Evolutionary conservation across 2,113 vertebrate species (phyloP).

Genomic region (Gymnogyps californianus): DNA sequence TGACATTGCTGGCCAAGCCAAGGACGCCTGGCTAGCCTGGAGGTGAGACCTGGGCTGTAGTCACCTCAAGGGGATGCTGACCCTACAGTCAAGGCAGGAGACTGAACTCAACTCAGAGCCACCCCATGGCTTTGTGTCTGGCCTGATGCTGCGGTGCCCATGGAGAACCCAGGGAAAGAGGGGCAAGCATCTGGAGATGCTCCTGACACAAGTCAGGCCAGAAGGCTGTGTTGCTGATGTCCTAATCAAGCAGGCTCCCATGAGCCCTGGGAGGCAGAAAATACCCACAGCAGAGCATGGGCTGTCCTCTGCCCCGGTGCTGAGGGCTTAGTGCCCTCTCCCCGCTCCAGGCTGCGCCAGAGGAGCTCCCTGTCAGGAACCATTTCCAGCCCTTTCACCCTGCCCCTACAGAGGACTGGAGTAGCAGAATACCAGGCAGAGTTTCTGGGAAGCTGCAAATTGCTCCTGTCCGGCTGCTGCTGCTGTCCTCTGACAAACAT

Average conservation of each 20-base stretch:
- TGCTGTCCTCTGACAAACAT: background rate
- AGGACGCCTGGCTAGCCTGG: background rate
- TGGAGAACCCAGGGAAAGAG: background rate
- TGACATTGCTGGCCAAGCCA: background rate
- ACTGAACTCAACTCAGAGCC: background rate
- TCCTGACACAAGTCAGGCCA: background rate
- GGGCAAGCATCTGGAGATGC: background rate
- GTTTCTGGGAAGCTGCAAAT: background rate
- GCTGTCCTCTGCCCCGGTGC: background rate
- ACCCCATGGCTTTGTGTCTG: background rate
- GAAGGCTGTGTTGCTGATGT: background rate
- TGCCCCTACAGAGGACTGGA: background rate
- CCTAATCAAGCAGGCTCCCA: background rate
- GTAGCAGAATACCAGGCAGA: background rate
- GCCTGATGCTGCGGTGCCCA: background rate
- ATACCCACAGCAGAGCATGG: fast-evolving
- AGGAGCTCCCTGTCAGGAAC: background rate
- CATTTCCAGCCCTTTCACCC: background rate
- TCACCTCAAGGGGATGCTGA: background rate
- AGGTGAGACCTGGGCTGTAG: background rate
- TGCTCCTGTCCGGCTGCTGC: background rate
- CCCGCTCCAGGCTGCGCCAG: background rate
- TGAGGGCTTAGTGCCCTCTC: background rate
- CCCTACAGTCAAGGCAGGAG: background rate
- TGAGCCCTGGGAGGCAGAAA: background rate